A percentile compares a stretch with the other conserved stretches of the same genome.
Evolutionary conservation across 1,140 invertebrate genomes (phyloP).

Genomic region (Potamilus streckersoni): DNA sequence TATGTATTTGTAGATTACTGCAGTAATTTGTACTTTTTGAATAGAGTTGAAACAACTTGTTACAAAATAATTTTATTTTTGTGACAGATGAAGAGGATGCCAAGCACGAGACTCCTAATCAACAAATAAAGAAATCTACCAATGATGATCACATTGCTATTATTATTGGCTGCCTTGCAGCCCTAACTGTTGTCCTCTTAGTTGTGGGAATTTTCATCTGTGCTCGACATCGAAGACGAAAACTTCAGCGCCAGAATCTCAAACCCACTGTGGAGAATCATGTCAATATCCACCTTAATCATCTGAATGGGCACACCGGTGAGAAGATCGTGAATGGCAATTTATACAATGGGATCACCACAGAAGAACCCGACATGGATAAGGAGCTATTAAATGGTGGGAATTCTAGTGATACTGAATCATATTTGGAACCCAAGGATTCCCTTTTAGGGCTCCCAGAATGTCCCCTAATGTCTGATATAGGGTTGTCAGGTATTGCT

Average conservation of each 20-base stretch:
- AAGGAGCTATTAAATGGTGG: conserved; percentile 50
- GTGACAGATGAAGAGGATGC: no score
- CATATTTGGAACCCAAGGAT: conserved; percentile 75
- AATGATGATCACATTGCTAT: conserved; percentile 80
- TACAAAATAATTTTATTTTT: no score
- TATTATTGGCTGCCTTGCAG: conserved; percentile 80
- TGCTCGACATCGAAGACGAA: conserved; percentile 78
- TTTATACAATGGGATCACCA: conserved; percentile 68
- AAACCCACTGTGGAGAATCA: conserved; percentile 60
- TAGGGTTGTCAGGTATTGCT: conserved; percentile 43
- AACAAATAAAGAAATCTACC: conserved; percentile 51
- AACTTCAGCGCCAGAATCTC: conserved; percentile 73
- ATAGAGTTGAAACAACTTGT: no score
- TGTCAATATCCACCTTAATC: conserved; percentile 61
- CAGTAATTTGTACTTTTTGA: no score
- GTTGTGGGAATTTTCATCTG: conserved; percentile 80
- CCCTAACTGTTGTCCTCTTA: conserved; percentile 78
- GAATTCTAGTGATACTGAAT: conserved; percentile 66
- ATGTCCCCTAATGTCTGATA: conserved; percentile 49
- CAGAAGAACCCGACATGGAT: conserved; percentile 63
- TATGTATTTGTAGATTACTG: no score
- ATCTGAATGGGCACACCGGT: conserved; percentile 42
- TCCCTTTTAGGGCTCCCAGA: conserved; percentile 45
- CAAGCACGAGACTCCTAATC: conserved; percentile 20
- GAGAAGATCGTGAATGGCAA: conserved; percentile 67